These are phyloP conservation scores for Argyra leucocephala DNA, from an alignment of 2,888 invertebrate genomes.

Conservation along the genomic window DNA sequence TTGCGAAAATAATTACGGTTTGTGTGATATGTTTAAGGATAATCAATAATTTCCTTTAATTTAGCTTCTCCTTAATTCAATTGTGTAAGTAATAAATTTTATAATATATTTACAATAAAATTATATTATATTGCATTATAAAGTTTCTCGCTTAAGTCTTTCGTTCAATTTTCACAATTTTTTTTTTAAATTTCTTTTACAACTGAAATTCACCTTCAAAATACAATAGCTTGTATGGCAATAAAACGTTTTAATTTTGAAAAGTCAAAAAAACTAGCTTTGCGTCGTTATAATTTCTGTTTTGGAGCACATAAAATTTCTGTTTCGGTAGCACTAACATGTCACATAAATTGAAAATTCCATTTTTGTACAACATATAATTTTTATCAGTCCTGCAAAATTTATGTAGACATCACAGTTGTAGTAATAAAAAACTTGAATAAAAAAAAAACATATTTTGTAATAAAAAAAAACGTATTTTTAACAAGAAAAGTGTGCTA, in stretches of 20 bases:
- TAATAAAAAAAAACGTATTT: not conserved
- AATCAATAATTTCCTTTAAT: too few species aligned
- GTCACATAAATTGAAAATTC: not conserved
- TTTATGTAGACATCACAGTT: not conserved
- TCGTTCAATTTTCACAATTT: not conserved
- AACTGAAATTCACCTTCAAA: not conserved
- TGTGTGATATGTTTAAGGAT: too few species aligned
- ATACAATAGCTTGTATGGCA: not conserved
- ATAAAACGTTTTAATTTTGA: not conserved
- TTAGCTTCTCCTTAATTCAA: too few species aligned
- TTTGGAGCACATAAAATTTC: not conserved
- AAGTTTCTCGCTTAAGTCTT: conserved; percentile 2
- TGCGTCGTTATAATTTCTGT: not conserved
- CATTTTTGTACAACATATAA: not conserved
- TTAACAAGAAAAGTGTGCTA: not conserved
- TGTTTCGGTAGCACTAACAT: not conserved
- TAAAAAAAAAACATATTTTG: not conserved
- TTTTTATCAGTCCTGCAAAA: not conserved
- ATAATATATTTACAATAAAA: not conserved
- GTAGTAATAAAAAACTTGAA: not conserved
- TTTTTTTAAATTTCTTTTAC: not conserved
- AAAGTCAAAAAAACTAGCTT: too few species aligned
- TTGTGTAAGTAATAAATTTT: too few species aligned
- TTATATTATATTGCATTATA: not conserved
- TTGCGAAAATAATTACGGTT: too few species aligned